Conservation (phyloP, 2,797 vertebrate species). For the Takifugu rubripes region DNA sequence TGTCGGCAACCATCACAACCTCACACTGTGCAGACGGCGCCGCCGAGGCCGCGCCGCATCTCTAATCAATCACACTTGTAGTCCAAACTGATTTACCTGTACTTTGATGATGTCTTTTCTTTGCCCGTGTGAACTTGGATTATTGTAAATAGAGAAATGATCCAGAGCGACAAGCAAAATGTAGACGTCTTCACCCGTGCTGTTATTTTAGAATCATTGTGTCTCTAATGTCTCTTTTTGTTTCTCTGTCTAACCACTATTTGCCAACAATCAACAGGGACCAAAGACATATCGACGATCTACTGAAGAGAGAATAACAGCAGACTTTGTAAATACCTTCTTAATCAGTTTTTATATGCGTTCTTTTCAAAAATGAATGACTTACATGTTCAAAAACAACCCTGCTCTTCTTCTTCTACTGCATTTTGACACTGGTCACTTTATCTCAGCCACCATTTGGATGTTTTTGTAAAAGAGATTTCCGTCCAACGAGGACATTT, state of each 20-base stretch:
- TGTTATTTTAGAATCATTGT: constrained; percentile 27
- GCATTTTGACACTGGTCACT: constrained; percentile 76
- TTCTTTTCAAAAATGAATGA: constrained; percentile 38
- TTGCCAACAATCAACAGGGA: constrained; percentile 62
- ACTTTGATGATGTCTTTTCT: constrained; percentile 23
- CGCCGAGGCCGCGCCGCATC: background rate
- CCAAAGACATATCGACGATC: constrained; percentile 67
- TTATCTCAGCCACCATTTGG: constrained; percentile 52
- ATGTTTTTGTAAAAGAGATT: constrained; percentile 22
- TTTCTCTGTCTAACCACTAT: constrained; percentile 45
- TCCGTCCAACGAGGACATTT: constrained; percentile 22
- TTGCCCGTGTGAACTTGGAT: constrained; percentile 63
- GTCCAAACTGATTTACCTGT: constrained; percentile 23
- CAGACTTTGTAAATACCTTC: constrained; percentile 69
- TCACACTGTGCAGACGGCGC: constrained; percentile 38
- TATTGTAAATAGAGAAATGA: constrained; percentile 39
- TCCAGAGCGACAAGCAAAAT: constrained; percentile 58
- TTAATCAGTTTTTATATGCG: constrained; percentile 57
- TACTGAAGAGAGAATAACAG: constrained; percentile 55
- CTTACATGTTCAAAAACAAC: constrained; percentile 48
- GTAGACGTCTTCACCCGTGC: constrained; percentile 23
- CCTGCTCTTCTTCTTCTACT: constrained; percentile 56
- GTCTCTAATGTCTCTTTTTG: constrained; percentile 16
- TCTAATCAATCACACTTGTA: background rate
- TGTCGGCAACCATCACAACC: constrained; percentile 10